Percentiles rank a stretch among this genome's conserved stretches.
phyloP scores from a whole-genome alignment of 2,888 invertebrate genomes.

The Pollenia amentaria region DNA sequence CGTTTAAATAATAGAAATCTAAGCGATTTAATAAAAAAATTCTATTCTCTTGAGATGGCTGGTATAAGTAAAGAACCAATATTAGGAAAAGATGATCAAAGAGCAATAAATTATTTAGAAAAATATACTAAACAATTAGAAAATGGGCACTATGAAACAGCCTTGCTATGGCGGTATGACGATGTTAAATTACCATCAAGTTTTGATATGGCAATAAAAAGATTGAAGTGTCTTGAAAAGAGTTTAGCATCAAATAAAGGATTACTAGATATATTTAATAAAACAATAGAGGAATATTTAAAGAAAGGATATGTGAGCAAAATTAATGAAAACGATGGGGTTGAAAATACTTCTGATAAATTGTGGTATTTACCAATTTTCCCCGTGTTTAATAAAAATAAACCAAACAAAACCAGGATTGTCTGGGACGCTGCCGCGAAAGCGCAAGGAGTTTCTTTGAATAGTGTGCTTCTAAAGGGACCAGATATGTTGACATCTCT shows the following conservation, averaged over 20 bases:
- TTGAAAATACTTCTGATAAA: slow-evolving; percentile 10
- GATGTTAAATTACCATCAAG: slow-evolving; percentile 24
- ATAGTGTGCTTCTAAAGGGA: slow-evolving; percentile 56
- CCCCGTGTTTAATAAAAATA: slow-evolving; percentile 56
- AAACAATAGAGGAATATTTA: slow-evolving; percentile 38
- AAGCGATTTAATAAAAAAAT: slow-evolving; percentile 7
- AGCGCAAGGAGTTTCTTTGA: slow-evolving; percentile 64
- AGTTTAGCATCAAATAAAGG: slow-evolving; percentile 15
- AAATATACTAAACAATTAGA: slow-evolving; percentile 39
- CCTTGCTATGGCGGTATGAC: slow-evolving; percentile 45
- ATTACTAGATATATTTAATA: slow-evolving; percentile 16
- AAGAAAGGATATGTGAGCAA: slow-evolving; percentile 35
- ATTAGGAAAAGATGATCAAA: slow-evolving; percentile 42
- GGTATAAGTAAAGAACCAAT: slow-evolving; percentile 4
- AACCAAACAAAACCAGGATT: slow-evolving; percentile 54
- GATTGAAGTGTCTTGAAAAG: slow-evolving; percentile 38
- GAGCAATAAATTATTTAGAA: slow-evolving; percentile 30
- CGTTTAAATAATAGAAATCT: background rate
- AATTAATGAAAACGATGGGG: background rate
- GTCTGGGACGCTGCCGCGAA: slow-evolving; percentile 63
- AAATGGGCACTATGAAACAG: slow-evolving; percentile 32
- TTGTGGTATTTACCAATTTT: slow-evolving; percentile 78
- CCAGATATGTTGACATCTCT: slow-evolving; percentile 64
- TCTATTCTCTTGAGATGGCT: slow-evolving; percentile 14
- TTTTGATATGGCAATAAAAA: slow-evolving; percentile 51